Conservation (phyloP, 2,888 invertebrate genomes). For the Gymnocheta viridis region DNA sequence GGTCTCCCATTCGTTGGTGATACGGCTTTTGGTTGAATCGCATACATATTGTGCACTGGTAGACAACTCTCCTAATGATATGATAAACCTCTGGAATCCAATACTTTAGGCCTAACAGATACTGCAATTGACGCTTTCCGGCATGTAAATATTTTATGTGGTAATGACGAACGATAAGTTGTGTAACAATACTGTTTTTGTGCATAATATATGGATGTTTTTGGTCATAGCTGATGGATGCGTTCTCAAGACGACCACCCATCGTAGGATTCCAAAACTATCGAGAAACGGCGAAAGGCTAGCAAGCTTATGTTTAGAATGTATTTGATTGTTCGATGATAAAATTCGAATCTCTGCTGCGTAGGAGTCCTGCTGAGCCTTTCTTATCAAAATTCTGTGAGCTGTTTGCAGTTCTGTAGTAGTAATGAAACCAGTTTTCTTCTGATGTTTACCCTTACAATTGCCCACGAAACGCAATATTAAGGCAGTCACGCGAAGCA, state of each 20-base stretch:
- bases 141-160: slow-evolving; percentile 22
- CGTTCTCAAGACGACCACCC: slow-evolving; percentile 67
- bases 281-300: slow-evolving; percentile 66
- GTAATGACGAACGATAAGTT: background rate
- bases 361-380: background rate
- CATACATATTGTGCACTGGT: slow-evolving; percentile 56
- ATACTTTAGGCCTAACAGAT: slow-evolving; percentile 39
- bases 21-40: slow-evolving; percentile 46
- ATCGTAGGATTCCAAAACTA: slow-evolving; percentile 51
- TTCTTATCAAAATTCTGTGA: background rate
- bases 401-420: slow-evolving; percentile 10
- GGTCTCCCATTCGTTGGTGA: slow-evolving; percentile 68
- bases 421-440: background rate
- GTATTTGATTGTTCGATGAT: background rate
- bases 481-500: slow-evolving; percentile 4
- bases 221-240: slow-evolving; percentile 58
- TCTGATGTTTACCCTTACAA: background rate
- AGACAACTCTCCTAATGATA: slow-evolving; percentile 56
- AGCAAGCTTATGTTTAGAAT: slow-evolving; percentile 44
- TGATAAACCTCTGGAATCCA: slow-evolving; percentile 42
- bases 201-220: slow-evolving; percentile 54
- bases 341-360: background rate
- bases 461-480: slow-evolving; percentile 16
- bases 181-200: slow-evolving; percentile 4
- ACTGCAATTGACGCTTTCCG: slow-evolving; percentile 23